Evolutionary conservation across 2,113 vertebrate genomes (phyloP), one percentile per base, ranked within the genome.

Genomic region (Pluvialis apricaria): DNA sequence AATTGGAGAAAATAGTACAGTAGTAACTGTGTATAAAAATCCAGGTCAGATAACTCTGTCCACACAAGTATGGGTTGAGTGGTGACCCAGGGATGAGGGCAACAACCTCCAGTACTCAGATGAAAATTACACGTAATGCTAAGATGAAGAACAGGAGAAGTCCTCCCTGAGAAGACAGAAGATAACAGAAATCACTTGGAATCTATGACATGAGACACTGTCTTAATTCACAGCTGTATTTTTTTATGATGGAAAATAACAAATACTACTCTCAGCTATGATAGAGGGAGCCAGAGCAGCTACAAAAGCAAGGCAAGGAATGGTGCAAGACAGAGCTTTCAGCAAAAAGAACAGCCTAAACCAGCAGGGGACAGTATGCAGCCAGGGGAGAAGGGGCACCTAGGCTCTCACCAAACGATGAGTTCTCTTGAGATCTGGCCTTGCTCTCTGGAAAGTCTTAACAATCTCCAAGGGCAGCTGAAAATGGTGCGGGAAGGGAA

Each of bases 311-410:
- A 86, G 29, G 9, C 16, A 81, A 84, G 28, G 7, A 47, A 49
- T 36, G 6, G 5, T 44, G 8, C 11, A 82, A 82, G 42, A 49
- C 20, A 49, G n/a, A 80, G 3, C 4, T 52, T 57, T 42, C 11
- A 64, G n/a, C 7, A 58, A 71, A 71, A 65, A 54, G 4, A 5
- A 24, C 17, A 61, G 15, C 6, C 9, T 64, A 69, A 65, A 69
- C 4, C 1, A 4, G 15, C 25, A 36, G 32, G 47, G 19, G 57
- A 38, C 16, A 15, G 3, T 10, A n/a, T 13, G 22, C 2, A 3
- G 16, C 44, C 36, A 36, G 51, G 25, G 13, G 3, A 89, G 20
- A 61, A 31, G 17, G 73, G 8, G 7, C 26, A 89, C 29, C 13
- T 38, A 9, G 6, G 5, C 32, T 32, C 15, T 85, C 34, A 44